Percentiles rank a stretch among this genome's conserved stretches.
phyloP scores from a whole-genome alignment of 2,888 invertebrate species.

The Pharmacophagus antenor region DNA sequence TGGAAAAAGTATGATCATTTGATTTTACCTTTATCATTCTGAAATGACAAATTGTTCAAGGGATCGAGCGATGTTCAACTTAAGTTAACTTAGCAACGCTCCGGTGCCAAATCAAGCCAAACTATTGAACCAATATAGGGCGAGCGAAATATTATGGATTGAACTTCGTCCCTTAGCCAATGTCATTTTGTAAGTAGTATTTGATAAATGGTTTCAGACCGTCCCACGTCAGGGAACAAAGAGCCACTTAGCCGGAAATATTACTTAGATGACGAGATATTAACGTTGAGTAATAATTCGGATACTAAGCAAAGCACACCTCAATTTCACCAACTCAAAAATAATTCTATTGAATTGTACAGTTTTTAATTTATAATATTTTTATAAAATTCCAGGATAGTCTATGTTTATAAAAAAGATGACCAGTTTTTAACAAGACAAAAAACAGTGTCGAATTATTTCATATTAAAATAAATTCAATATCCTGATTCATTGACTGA shows the following conservation, averaged over 20 bases:
- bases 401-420: too few relatives aligned
- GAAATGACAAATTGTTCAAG: conserved; percentile 28
- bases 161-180: conserved; percentile 27
- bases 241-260: conserved; percentile 23
- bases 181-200: conserved; percentile 31
- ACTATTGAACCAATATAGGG: conserved; percentile 24
- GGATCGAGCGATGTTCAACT: conserved; percentile 26
- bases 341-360: neutral
- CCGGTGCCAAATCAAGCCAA: conserved; percentile 27
- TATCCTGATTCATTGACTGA: too few relatives aligned
- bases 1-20: conserved; percentile 14
- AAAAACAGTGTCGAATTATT: too few relatives aligned
- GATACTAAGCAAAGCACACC: neutral
- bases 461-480: too few relatives aligned
- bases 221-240: conserved; percentile 29
- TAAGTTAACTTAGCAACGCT: conserved; percentile 25
- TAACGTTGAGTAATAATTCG: conserved; percentile 9
- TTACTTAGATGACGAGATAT: conserved; percentile 24
- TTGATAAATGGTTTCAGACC: conserved; percentile 29
- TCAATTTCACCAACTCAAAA: neutral
- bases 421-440: too few relatives aligned
- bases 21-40: conserved; percentile 19
- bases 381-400: too few relatives aligned
- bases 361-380: too few relatives aligned
- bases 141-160: conserved; percentile 28